These are phyloP conservation scores for Camponotus fellah DNA, from an alignment of 2,888 invertebrate genomes.

Conservation along the genomic window DNA sequence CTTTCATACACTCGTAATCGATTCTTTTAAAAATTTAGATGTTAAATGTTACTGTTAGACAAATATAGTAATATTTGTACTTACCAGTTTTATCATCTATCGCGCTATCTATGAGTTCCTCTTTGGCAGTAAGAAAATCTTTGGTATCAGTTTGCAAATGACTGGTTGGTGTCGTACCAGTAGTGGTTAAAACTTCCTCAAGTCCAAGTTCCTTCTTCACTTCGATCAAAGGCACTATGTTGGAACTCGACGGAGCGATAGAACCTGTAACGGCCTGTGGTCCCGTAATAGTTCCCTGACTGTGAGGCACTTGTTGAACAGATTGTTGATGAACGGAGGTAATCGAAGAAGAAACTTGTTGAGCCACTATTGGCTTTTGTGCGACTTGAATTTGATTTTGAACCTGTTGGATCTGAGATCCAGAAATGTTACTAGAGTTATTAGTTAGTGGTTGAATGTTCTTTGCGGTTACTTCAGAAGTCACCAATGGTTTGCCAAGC, in stretches of 20 bases:
- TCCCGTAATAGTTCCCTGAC: constrained; percentile 78
- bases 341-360: constrained; percentile 47
- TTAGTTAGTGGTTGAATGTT: constrained; percentile 67
- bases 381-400: constrained; percentile 68
- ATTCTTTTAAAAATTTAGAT: background rate
- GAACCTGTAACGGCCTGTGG: constrained; percentile 85
- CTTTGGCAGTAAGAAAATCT: constrained; percentile 86
- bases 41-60: background rate
- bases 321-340: constrained; percentile 68
- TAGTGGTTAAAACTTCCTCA: constrained; percentile 87
- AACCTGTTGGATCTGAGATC: constrained; percentile 72
- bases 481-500: constrained; percentile 13
- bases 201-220: constrained; percentile 90
- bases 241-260: constrained; percentile 72
- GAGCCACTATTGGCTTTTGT: constrained; percentile 26
- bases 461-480: constrained; percentile 57
- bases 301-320: constrained; percentile 85
- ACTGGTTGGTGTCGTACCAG: constrained; percentile 76
- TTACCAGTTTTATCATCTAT: constrained; percentile 85
- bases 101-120: constrained; percentile 83
- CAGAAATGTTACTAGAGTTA: constrained; percentile 53
- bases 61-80: background rate
- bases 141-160: constrained; percentile 84
- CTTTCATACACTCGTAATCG: background rate
- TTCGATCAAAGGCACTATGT: constrained; percentile 88